Evolutionary conservation across 2,113 vertebrate species (phyloP).

Genomic region (Ictalurus punctatus): DNA sequence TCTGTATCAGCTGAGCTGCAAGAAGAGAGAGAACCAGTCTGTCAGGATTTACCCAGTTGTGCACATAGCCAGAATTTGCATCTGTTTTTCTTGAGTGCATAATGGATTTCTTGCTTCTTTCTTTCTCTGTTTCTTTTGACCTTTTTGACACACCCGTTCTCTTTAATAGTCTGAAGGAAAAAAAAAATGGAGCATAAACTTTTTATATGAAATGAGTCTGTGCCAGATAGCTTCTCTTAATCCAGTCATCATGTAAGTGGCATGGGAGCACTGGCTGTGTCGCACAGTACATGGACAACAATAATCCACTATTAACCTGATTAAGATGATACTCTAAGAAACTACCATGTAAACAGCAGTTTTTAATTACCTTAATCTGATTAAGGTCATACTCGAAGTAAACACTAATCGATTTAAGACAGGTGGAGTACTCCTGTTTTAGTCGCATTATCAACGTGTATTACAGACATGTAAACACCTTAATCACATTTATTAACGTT

Average conservation of each 20-base stretch:
- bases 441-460: too few species aligned
- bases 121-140: constrained; percentile 28
- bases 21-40: constrained; percentile 30
- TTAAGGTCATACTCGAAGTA: too few species aligned
- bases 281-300: too few species aligned
- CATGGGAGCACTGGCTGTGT: not conserved
- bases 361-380: too few species aligned
- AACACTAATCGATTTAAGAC: too few species aligned
- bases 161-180: not conserved
- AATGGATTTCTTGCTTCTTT: not conserved
- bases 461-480: too few species aligned
- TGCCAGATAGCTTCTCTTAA: not conserved
- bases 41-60: constrained; percentile 18
- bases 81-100: constrained; percentile 11
- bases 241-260: not conserved
- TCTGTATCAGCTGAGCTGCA: not conserved
- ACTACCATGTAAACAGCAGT: too few species aligned
- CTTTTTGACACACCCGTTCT: not conserved
- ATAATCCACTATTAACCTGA: too few species aligned
- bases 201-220: not conserved
- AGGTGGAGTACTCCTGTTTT: too few species aligned
- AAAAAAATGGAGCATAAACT: not conserved
- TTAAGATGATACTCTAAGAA: too few species aligned
- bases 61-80: not conserved
- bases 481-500: too few species aligned